Evolutionary conservation across 2,797 vertebrate species (phyloP).

Genomic region (Crenuchus spilurus): DNA sequence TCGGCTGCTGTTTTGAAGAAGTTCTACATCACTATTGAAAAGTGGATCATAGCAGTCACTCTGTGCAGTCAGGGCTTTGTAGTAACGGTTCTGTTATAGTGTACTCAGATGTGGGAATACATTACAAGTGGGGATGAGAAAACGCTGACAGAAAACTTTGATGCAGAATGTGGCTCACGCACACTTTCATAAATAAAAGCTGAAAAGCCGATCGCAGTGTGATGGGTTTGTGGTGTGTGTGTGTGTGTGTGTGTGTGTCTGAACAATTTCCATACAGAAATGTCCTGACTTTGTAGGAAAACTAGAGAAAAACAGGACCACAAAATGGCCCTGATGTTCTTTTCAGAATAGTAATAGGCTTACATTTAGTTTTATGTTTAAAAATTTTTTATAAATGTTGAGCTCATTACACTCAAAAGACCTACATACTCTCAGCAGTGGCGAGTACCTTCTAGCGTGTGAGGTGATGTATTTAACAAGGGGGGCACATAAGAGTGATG

Average conservation of each 20-base stretch:
- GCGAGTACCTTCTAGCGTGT: too few species aligned
- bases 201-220: constrained; percentile 14
- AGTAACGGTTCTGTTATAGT: constrained; percentile 48
- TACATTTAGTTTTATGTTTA: too few species aligned
- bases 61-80: constrained; percentile 13
- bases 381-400: too few species aligned
- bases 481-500: too few species aligned
- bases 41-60: background rate
- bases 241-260: constrained; percentile 21
- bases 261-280: background rate
- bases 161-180: constrained; percentile 47
- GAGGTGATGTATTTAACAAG: too few species aligned
- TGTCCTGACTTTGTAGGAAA: background rate
- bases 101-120: constrained; percentile 29
- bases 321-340: too few species aligned
- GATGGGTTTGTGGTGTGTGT: constrained; percentile 24
- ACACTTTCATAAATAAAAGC: constrained; percentile 54
- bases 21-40: background rate
- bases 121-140: constrained; percentile 44
- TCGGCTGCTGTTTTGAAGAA: constrained; percentile 4
- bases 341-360: too few species aligned
- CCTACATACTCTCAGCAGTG: too few species aligned
- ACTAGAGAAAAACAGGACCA: background rate
- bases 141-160: constrained; percentile 59
- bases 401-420: too few species aligned